Percentiles rank a stretch among this genome's conserved stretches.
These are phyloP conservation scores for Archocentrus centrarchus DNA, from an alignment of 2,113 vertebrate species.

Conservation along the genomic window DNA sequence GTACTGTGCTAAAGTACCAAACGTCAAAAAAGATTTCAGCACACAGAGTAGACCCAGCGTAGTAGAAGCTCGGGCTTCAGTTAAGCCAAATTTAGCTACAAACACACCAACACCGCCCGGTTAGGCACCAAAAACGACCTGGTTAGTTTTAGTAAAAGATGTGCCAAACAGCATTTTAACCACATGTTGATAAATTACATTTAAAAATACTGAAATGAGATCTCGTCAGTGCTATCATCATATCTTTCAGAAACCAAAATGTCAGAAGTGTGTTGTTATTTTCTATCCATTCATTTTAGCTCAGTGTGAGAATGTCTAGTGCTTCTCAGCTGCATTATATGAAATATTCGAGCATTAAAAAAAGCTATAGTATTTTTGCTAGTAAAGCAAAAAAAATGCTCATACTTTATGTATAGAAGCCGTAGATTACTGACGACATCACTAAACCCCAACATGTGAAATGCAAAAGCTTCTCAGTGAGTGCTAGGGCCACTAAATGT, in stretches of 20 bases:
- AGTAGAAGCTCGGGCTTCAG: background rate
- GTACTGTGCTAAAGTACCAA: background rate
- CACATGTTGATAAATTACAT: background rate
- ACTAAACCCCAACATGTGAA: background rate
- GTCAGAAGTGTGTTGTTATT: background rate
- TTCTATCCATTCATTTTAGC: background rate
- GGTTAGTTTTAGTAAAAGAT: background rate
- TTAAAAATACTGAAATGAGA: background rate
- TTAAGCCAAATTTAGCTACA: background rate
- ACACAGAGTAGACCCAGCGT: background rate
- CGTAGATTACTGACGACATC: background rate
- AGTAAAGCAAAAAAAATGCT: background rate
- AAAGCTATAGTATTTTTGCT: background rate
- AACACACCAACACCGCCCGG: fast-evolving
- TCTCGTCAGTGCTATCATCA: background rate
- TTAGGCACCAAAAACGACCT: background rate
- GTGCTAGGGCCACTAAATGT: background rate
- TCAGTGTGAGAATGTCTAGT: background rate
- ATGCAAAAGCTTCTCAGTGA: background rate
- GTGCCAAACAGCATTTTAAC: background rate
- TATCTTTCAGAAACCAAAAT: background rate
- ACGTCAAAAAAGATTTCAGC: fast-evolving
- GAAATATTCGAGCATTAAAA: background rate
- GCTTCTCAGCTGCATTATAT: background rate
- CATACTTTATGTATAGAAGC: background rate